phyloP scores from a whole-genome alignment of 2,888 invertebrate species.

The Dynastes tityus region DNA sequence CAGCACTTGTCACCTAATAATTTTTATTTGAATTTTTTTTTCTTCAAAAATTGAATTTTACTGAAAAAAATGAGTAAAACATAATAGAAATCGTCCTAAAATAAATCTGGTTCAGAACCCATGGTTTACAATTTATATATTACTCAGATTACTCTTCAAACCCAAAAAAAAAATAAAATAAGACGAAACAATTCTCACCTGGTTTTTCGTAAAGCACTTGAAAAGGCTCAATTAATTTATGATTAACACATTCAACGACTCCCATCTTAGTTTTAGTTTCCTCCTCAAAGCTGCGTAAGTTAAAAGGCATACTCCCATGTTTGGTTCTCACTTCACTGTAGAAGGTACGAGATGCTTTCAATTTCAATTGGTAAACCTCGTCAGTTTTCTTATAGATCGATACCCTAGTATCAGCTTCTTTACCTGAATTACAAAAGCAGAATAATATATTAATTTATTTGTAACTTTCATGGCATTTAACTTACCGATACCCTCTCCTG shows the following conservation, averaged over 20 bases:
- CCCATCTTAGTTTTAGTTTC: conserved; percentile 99
- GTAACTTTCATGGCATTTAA: neutral
- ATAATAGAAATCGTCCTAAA: too few species aligned
- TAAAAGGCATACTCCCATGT: conserved; percentile 98
- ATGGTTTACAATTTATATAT: too few species aligned
- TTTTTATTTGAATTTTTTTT: too few species aligned
- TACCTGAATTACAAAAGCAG: conserved; percentile 73
- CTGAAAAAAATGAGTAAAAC: too few species aligned
- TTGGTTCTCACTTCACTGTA: conserved; percentile 91
- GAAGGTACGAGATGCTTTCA: conserved; percentile 96
- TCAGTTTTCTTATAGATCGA: conserved; percentile 99
- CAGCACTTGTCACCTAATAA: too few species aligned
- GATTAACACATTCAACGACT: conserved; percentile 97
- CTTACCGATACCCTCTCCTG: conserved; percentile 91
- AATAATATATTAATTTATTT: conserved; percentile 32
- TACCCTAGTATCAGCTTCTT: conserved; percentile 94
- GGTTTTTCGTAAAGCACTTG: conserved; percentile 90
- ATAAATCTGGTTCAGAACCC: too few species aligned
- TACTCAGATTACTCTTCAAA: too few species aligned
- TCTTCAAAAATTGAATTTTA: too few species aligned
- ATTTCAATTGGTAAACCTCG: conserved; percentile 95
- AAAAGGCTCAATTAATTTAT: conserved; percentile 98
- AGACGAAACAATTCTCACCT: conserved; percentile 67
- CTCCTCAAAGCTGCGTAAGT: conserved; percentile 94
- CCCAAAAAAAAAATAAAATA: too few species aligned